Evolutionary conservation across 2,113 vertebrate genomes (phyloP), one percentile per base, ranked within the genome.

Genomic region (Glaucomys volans): DNA sequence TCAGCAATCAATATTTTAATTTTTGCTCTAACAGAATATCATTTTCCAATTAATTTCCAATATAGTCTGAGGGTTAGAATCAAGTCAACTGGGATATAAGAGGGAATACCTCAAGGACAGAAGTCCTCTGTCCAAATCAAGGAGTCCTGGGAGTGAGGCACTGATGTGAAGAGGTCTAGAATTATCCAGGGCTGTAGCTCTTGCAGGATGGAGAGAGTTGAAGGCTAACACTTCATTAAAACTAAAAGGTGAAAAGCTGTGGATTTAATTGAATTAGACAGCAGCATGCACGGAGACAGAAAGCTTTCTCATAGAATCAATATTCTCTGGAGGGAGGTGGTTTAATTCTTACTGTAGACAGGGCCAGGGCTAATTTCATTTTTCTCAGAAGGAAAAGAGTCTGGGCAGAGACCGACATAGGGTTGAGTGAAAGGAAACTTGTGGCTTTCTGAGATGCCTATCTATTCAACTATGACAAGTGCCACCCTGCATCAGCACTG

Each of bases 1-100:
- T 93, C 35, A 3, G 66, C n/a, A 86, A 94, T 96, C 89, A 81
- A 93, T 91, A 93, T 89, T 95, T 96, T 91, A 95, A 93, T 93
- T 94, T 89, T 94, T 62, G 9, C 32, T 93, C 67, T 77, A 26
- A 20, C 37, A 72, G 3, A 71, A 35, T 40, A 62, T 64, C 47
- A 30, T 81, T 64, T 83, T 93, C n/a, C 52, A 67, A 40, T 66
- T 83, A 50, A 85, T 92, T 79, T 88, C n/a, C 37, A 44, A 3
- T 35, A n/a, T 5, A 90, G 24, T 10, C 5, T 57, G 24, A 90
- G 66, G 30, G 37, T 42, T 57, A 87, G 24, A 30, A 32, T 62
- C 32, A 69, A 83, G 44, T 18, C 62, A 74, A 77, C 5, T 84
- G 14, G 13, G 57, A 71, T 32, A 72, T 4, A 35, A 93, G 11